These are phyloP conservation scores for Buceros bicornis DNA, from an alignment of 2,797 vertebrate species.

Conservation along the genomic window DNA sequence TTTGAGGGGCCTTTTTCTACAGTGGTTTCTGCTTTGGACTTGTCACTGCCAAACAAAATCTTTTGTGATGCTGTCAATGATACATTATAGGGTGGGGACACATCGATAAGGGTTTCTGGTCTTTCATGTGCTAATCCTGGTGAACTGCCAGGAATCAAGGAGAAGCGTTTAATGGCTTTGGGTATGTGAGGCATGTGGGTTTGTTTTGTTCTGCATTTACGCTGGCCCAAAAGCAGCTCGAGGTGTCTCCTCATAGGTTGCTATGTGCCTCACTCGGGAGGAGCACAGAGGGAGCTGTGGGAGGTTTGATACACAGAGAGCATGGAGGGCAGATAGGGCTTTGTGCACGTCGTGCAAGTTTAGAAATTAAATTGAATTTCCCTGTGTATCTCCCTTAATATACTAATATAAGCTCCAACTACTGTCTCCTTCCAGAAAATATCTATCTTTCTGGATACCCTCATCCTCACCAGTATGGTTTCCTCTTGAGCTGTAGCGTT, in stretches of 20 bases:
- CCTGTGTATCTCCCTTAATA: background rate
- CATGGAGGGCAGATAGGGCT: rapidly evolving
- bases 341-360: background rate
- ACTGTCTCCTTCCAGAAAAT: background rate
- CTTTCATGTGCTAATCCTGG: background rate
- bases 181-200: rapidly evolving
- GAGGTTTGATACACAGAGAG: background rate
- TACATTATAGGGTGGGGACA: background rate
- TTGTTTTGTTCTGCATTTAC: background rate
- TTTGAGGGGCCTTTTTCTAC: background rate
- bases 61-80: background rate
- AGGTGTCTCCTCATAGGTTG: background rate
- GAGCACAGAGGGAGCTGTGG: too few relatives aligned
- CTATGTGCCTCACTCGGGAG: rapidly evolving
- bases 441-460: background rate
- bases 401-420: background rate
- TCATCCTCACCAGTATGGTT: background rate
- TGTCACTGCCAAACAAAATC: background rate
- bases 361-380: background rate
- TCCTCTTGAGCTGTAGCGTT: background rate
- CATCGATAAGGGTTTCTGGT: background rate
- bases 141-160: background rate
- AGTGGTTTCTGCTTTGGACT: background rate
- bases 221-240: background rate
- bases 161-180: background rate